Evolutionary conservation across 2,113 vertebrate genomes (phyloP).

Genomic region (Syrmaticus mikado): DNA sequence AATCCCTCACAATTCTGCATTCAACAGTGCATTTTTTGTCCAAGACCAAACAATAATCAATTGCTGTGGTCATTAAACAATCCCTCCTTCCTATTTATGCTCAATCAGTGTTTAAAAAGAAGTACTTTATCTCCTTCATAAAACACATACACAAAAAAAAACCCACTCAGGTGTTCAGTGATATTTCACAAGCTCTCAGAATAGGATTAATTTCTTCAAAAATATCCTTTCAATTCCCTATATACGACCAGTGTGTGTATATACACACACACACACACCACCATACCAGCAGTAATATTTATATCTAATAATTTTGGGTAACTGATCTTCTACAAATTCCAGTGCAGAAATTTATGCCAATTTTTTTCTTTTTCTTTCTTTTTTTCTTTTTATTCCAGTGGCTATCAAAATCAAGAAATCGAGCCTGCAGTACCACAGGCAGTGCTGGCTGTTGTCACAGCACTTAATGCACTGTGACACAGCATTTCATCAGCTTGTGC

Average conservation of each 20-base stretch:
- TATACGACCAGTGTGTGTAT: not conserved
- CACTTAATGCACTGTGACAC: not conserved
- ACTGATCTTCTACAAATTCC: not conserved
- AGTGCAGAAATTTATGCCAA: not conserved
- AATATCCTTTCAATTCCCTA: not conserved
- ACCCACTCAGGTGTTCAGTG: not conserved
- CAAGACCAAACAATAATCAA: not conserved
- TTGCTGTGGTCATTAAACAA: not conserved
- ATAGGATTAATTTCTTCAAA: not conserved
- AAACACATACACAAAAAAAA: not conserved
- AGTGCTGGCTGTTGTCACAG: not conserved
- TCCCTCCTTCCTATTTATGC: not conserved
- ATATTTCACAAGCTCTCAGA: not conserved
- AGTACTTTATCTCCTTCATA: not conserved
- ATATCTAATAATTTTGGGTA: not conserved
- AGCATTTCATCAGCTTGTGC: not conserved
- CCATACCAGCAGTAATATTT: not conserved
- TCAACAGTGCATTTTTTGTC: not conserved
- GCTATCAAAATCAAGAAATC: not conserved
- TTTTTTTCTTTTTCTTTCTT: too few species aligned
- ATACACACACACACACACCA: too few species aligned
- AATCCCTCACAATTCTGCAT: not conserved
- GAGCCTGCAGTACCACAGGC: not conserved
- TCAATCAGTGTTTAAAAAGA: not conserved
- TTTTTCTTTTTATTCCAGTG: not conserved